Base-by-base conservation (phyloP, 2,888 invertebrate genomes). In the Perithous albicinctus region DNA sequence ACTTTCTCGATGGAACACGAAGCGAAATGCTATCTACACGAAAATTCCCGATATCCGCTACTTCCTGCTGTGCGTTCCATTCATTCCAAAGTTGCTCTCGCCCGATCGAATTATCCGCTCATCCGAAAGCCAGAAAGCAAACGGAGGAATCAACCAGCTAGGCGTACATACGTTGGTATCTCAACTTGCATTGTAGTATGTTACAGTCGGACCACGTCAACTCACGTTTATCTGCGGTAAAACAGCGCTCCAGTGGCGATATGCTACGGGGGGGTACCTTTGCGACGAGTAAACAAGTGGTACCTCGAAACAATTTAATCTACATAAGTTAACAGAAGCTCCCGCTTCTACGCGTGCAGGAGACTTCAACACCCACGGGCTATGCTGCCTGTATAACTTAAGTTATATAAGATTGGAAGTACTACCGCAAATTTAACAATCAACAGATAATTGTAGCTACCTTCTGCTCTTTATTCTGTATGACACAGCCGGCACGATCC, bases 281-380 rank as follows among this genome's bases (percentile, higher is more conserved):
- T 82, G 85, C 85, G 85, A 88, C 86, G 87, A 89, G 87, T 88
- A 88, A 88, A 88, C 89, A 88, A 85, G 83, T 83, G 84, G 66
- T 87, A 88, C 88, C 87, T 86, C 84, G 87, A 85, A 89, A 88
- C 88, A 88, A 88, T 89, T 89, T 89, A 87, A 89, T 89, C 87
- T 88, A 85, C 89, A 89, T 89, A 87, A 87, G 86, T 85, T 84
- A 87, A 88, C 86, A 84, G 85, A 86, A 7, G 72, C 76, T 70
- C 12, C 61, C 29, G 61, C 74, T 38, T 48, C 23, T 54, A 48
- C 54, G 61, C 41, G 48, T 18, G n/a, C 43, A n/a, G 23, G 38
- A n/a, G 59, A 48, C 41, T 54, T 51, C 32, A 15, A 35, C 5
- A 43, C 35, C 41, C 35, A 61, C 61, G 32, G 48, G 51, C 46